phyloP scores from a whole-genome alignment of 2,888 invertebrate species.

The Epinotia brunnichana region DNA sequence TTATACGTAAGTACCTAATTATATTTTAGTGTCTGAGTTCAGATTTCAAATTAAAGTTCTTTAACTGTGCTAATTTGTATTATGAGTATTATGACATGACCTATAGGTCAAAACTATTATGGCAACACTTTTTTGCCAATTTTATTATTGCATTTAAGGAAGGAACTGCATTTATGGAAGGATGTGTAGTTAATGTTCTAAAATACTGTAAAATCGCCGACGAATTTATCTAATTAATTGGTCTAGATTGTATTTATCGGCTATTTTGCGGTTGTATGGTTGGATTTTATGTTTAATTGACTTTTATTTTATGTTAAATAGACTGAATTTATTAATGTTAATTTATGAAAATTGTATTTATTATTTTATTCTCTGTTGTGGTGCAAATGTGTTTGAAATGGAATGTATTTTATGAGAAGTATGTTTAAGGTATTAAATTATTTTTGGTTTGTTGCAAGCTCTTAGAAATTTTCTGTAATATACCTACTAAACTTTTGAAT shows the following conservation, averaged over 20 bases:
- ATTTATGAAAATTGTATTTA: slow-evolving; percentile 67
- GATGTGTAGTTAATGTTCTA: slow-evolving; percentile 26
- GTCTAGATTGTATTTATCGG: slow-evolving; percentile 60
- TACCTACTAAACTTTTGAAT: slow-evolving; percentile 52
- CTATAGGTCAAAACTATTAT: slow-evolving; percentile 9
- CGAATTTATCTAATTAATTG: slow-evolving; percentile 52
- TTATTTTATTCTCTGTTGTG: slow-evolving; percentile 46
- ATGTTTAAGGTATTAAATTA: slow-evolving; percentile 46
- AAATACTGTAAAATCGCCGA: slow-evolving; percentile 71
- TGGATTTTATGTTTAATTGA: slow-evolving; percentile 39
- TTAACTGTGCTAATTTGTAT: neutral
- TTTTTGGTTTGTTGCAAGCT: slow-evolving; percentile 49
- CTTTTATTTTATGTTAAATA: slow-evolving; percentile 54
- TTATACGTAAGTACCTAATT: neutral
- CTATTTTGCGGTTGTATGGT: slow-evolving; percentile 64
- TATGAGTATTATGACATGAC: neutral
- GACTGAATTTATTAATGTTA: slow-evolving; percentile 76
- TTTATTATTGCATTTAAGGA: slow-evolving; percentile 27
- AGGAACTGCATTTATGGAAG: slow-evolving; percentile 35
- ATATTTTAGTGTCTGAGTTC: neutral
- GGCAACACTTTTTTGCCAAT: neutral
- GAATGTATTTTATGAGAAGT: slow-evolving; percentile 42
- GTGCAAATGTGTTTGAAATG: slow-evolving; percentile 41
- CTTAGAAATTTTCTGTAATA: slow-evolving; percentile 46
- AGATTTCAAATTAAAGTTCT: slow-evolving; percentile 4